A percentile compares a stretch with the other conserved stretches of the same genome.
Conservation (phyloP, 2,113 vertebrate genomes). For the Electrona antarctica region DNA sequence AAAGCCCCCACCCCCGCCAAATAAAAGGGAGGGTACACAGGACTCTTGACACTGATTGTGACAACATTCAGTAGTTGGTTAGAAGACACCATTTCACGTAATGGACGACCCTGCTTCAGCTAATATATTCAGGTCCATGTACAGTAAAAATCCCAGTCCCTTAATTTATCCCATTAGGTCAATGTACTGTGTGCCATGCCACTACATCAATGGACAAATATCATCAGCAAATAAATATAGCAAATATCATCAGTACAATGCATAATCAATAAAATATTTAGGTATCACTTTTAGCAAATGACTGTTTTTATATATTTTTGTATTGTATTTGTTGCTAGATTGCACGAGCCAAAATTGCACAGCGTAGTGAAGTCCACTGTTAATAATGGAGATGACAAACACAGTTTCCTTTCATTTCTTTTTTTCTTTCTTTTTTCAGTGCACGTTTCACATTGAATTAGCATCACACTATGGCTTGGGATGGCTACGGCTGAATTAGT, state of each 20-base stretch:
- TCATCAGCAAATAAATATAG: conserved; percentile 6
- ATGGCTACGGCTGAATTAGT: conserved; percentile 76
- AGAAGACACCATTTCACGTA: no score
- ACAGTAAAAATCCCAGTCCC: no score
- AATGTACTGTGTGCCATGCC: no score
- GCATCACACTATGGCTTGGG: conserved; percentile 65
- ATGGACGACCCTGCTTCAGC: no score
- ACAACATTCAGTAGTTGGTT: no score
- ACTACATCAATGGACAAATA: conserved; percentile 31
- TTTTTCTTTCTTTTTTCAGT: conserved; percentile 51
- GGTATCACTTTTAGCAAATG: conserved; percentile 4
- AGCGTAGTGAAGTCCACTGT: conserved; percentile 15
- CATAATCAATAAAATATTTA: conserved; percentile 27
- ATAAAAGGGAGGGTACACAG: no score
- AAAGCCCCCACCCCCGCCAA: no score
- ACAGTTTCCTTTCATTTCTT: neutral
- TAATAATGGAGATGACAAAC: conserved; percentile 37
- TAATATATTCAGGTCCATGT: no score
- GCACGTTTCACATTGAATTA: conserved; percentile 70
- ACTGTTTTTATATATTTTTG: neutral
- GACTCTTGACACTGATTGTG: no score
- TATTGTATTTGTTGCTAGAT: conserved; percentile 3
- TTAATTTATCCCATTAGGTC: neutral
- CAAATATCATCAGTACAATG: conserved; percentile 24
- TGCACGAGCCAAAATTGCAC: neutral